Evolutionary conservation across 2,797 vertebrate genomes (phyloP).

Genomic region (Amblyopsis hoosieri): DNA sequence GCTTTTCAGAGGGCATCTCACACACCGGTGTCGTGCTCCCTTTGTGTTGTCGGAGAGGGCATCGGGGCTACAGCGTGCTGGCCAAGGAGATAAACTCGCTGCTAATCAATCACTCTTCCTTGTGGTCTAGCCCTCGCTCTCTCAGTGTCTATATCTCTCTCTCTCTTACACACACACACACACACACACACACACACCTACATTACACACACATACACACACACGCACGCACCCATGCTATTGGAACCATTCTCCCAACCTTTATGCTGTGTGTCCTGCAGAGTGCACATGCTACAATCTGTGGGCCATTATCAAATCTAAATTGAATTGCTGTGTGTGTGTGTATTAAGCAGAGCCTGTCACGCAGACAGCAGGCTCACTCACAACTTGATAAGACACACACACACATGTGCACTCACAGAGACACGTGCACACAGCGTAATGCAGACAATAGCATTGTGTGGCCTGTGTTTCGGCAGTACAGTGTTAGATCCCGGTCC

Average conservation of each 20-base stretch:
- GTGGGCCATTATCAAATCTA: conserved; percentile 31
- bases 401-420: conserved; percentile 3
- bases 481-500: conserved; percentile 62
- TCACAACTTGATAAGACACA: conserved; percentile 15
- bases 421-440: conserved; percentile 10
- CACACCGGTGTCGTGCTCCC: conserved; percentile 32
- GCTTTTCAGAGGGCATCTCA: conserved; percentile 63
- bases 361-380: conserved; percentile 17
- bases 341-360: conserved; percentile 8
- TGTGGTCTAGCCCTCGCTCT: not conserved
- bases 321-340: conserved; percentile 18
- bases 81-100: conserved; percentile 63
- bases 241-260: not conserved
- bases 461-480: conserved; percentile 39
- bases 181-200: not conserved
- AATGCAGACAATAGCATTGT: conserved; percentile 5
- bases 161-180: not conserved
- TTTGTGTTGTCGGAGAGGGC: conserved; percentile 56
- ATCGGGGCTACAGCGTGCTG: conserved; percentile 53
- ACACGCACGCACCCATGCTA: not conserved
- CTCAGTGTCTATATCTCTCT: not conserved
- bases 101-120: conserved; percentile 67
- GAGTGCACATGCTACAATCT: conserved; percentile 47
- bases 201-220: not conserved
- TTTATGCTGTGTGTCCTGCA: not conserved